Base-by-base conservation (phyloP, 2,888 invertebrate species). In the Drosophila histrio region DNA sequence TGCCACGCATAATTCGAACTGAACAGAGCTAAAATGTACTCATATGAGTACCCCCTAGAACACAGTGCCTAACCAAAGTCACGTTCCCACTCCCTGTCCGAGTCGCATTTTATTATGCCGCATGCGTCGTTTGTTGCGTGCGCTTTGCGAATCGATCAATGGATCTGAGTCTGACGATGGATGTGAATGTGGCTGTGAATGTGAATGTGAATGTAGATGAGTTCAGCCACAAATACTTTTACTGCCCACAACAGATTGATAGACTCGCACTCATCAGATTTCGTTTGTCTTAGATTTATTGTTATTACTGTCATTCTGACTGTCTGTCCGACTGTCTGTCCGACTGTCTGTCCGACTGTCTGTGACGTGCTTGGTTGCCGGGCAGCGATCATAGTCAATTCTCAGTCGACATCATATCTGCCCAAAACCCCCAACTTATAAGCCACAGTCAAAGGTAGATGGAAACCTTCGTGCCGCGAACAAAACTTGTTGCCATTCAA, bases 141-240 rank as follows among this genome's bases (percentile, higher is more conserved):
- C 72, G 69, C 71, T 68, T 43, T 46, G 50, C 72, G 69, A 80
- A 72, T 80, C 65, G 78, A 83, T 83, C 86, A 85, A 83, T 82
- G 82, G 75, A 77, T 60, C 39, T 11, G 46, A 46, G 30, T 44
- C 17, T 28, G 44, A 44, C 17, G 26, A 26, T 44, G 28, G 11
- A 44, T 46, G 30, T 21, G 21, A 3, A 0, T 46, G 46, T 28
- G 28, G 7, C 1, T 59, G 39, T 15, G 44, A 19, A 3, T 44
- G 17, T 15, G 34, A 15, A 34, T 49, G 34, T 26, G 26, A 11
- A n/a, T 38, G 15, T 49, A n/a, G 7, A 19, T 52, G 19, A 19
- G 24, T 39, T 13, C 28, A 54, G 28, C 9, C 41, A 53, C 11
- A 54, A 15, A 52, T 17, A 57, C 43, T 26, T 22, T 9, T 38